Percentiles rank a stretch among this genome's conserved stretches.
Evolutionary conservation across 2,113 vertebrate genomes (phyloP).

Genomic region (Arothron firmamentum): DNA sequence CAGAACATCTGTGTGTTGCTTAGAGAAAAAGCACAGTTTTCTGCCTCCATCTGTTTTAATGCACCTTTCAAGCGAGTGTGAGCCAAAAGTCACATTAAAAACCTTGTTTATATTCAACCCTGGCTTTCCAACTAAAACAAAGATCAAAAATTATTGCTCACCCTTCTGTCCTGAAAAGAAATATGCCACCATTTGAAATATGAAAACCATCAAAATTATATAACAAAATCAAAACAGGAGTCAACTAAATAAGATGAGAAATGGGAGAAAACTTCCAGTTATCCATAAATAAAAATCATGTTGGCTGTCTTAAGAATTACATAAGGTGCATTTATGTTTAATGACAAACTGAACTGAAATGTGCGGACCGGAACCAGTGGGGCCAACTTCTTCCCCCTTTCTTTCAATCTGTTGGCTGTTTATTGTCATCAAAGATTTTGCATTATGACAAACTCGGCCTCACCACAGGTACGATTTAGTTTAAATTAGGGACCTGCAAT

Average conservation of each 20-base stretch:
- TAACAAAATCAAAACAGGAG: constrained; percentile 16
- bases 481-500: too few relatives aligned
- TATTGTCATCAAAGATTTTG: too few relatives aligned
- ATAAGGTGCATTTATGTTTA: not conserved
- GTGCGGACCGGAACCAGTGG: too few relatives aligned
- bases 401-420: too few relatives aligned
- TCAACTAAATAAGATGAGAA: too few relatives aligned
- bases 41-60: constrained; percentile 2
- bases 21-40: not conserved
- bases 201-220: constrained; percentile 34
- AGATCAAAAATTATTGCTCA: constrained; percentile 11
- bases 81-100: constrained; percentile 46
- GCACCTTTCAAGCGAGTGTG: constrained; percentile 12
- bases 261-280: too few relatives aligned
- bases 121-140: constrained; percentile 13
- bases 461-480: too few relatives aligned
- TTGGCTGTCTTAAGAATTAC: too few relatives aligned
- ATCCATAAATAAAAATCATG: too few relatives aligned
- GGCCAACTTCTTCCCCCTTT: too few relatives aligned
- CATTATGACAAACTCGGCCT: too few relatives aligned
- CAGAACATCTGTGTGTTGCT: constrained; percentile 10
- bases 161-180: constrained; percentile 5
- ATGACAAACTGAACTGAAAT: constrained; percentile 4
- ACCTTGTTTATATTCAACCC: constrained; percentile 19
- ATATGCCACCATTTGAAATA: constrained; percentile 17